phyloP scores from a whole-genome alignment of 2,888 invertebrate genomes.

The Melanotus villosus region DNA sequence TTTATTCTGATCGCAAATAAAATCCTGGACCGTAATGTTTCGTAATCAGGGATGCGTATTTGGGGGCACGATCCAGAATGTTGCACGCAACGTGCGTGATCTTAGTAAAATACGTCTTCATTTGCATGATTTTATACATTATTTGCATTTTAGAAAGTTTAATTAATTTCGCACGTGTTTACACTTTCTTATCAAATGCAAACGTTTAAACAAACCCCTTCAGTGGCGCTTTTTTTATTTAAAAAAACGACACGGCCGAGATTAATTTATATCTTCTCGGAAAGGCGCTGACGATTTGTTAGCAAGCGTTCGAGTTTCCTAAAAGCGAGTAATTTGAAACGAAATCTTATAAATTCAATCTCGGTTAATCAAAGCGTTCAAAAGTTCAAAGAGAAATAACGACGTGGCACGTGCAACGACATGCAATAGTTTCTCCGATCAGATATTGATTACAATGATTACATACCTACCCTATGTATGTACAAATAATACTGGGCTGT shows the following conservation, averaged over 20 bases:
- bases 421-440: conserved; percentile 39
- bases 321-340: conserved; percentile 37
- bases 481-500: conserved; percentile 23
- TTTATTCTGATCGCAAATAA: conserved; percentile 53
- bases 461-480: too few species aligned
- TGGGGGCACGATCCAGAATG: conserved; percentile 35
- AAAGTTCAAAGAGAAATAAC: conserved; percentile 33
- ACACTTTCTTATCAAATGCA: conserved; percentile 27
- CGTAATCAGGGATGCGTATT: conserved; percentile 49
- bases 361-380: conserved; percentile 36
- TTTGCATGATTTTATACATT: conserved; percentile 27
- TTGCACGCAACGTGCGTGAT: conserved; percentile 36
- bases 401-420: conserved; percentile 39
- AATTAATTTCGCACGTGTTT: conserved; percentile 43
- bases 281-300: conserved; percentile 19
- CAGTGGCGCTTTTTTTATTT: background rate
- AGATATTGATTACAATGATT: conserved; percentile 42
- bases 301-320: conserved; percentile 32
- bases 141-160: conserved; percentile 27
- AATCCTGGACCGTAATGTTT: conserved; percentile 49
- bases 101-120: conserved; percentile 23
- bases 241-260: conserved; percentile 15
- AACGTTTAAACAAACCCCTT: background rate
- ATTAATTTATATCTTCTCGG: conserved; percentile 25
- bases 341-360: conserved; percentile 40